Evolutionary conservation across 92 coral and sea anemone genomes (phyloP).

Genomic region (Zoanthus solanderi): DNA sequence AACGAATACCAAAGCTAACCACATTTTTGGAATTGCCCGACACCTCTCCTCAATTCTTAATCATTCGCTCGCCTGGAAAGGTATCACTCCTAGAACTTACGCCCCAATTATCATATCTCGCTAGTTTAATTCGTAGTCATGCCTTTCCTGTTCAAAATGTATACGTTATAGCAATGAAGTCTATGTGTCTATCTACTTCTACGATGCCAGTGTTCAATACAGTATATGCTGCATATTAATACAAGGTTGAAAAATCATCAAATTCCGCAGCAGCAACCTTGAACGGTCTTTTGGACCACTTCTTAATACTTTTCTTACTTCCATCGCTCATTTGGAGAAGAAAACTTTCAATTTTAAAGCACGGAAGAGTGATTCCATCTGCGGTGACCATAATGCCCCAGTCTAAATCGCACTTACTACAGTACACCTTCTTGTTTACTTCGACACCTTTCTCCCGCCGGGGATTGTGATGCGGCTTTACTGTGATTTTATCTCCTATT

Average conservation of each 20-base stretch:
- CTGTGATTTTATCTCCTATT: slow-evolving; percentile 42
- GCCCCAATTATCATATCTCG: too few relatives aligned
- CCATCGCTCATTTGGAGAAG: slow-evolving; percentile 30
- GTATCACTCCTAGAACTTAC: too few relatives aligned
- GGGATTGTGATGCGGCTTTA: slow-evolving; percentile 62
- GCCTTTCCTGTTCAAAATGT: too few relatives aligned
- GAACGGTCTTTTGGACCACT: slow-evolving; percentile 50
- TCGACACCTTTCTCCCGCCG: slow-evolving; percentile 10
- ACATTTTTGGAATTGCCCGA: too few relatives aligned
- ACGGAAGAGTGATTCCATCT: slow-evolving; percentile 56
- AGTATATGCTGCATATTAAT: background rate
- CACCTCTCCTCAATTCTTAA: too few relatives aligned
- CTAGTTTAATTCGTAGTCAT: too few relatives aligned
- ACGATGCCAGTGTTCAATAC: too few relatives aligned
- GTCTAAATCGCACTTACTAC: slow-evolving; percentile 60
- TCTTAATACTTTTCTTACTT: background rate
- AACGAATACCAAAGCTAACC: too few relatives aligned
- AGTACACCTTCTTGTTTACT: slow-evolving; percentile 47
- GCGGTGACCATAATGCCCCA: slow-evolving; percentile 68
- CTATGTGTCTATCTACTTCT: too few relatives aligned
- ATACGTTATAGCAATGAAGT: too few relatives aligned
- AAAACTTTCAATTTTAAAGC: slow-evolving; percentile 63
- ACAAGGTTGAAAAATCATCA: background rate
- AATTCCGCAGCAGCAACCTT: slow-evolving; percentile 6
- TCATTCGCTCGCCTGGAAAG: too few relatives aligned